Evolutionary conservation across 1,140 invertebrate species (phyloP).

Genomic region (Plectrocnemia conspersa): DNA sequence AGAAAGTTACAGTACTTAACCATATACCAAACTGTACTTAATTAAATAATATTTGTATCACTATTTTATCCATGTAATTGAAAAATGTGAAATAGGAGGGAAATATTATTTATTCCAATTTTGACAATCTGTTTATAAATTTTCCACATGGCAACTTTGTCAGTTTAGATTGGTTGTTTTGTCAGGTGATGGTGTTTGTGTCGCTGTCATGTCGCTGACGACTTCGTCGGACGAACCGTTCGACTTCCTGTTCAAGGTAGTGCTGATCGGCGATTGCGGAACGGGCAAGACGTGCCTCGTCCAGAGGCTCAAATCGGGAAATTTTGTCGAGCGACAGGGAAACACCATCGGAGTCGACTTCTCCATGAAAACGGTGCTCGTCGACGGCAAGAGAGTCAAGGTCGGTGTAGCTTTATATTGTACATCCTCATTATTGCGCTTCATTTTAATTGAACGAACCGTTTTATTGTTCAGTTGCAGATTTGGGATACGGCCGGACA

Average conservation of each 20-base stretch:
- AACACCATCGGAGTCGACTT: conserved; percentile 96
- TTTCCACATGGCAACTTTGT: neutral
- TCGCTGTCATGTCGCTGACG: too few species aligned
- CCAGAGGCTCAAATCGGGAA: conserved; percentile 88
- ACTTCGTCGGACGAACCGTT: conserved; percentile 60
- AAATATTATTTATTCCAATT: too few species aligned
- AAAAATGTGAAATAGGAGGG: too few species aligned
- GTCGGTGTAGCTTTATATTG: conserved; percentile 52
- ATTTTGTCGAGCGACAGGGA: conserved; percentile 87
- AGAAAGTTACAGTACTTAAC: too few species aligned
- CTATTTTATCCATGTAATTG: too few species aligned
- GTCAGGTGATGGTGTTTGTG: neutral
- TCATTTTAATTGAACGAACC: too few species aligned
- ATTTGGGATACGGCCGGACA: conserved; percentile 94
- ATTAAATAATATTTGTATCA: too few species aligned
- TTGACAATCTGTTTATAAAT: too few species aligned
- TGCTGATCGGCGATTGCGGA: conserved; percentile 77
- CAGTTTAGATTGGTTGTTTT: neutral
- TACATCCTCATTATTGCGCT: too few species aligned
- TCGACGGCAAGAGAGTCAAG: conserved; percentile 91
- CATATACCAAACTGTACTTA: too few species aligned
- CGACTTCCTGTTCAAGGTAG: conserved; percentile 80
- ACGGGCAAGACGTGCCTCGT: conserved; percentile 84
- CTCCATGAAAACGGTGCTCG: conserved; percentile 91
- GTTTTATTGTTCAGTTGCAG: conserved; percentile 80